These are phyloP conservation scores for Hedychridium roseum DNA, from an alignment of 2,888 invertebrate species.

Conservation along the genomic window DNA sequence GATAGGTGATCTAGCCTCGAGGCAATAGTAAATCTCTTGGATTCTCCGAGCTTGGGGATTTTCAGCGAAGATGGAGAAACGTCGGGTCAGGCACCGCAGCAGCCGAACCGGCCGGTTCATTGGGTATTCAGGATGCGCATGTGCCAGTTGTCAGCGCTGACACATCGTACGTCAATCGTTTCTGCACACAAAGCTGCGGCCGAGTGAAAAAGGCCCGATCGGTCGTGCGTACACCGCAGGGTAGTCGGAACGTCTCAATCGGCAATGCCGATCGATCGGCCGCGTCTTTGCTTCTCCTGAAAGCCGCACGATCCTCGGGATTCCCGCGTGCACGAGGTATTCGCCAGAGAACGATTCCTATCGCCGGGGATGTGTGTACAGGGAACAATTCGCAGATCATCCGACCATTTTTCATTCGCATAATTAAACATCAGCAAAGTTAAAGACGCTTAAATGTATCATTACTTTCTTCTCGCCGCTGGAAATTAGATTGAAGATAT, in stretches of 20 bases:
- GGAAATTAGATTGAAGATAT: no score
- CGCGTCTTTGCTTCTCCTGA: no score
- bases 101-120: slow-evolving; percentile 48
- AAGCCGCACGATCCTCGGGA: no score
- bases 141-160: slow-evolving; percentile 64
- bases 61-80: slow-evolving; percentile 21
- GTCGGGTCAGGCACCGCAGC: slow-evolving; percentile 12
- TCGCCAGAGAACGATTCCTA: no score
- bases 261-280: slow-evolving; percentile 47
- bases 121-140: slow-evolving; percentile 62
- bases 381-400: no score
- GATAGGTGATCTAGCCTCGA: not conserved
- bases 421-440: no score
- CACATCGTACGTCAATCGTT: slow-evolving; percentile 63
- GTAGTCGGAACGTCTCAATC: slow-evolving; percentile 60
- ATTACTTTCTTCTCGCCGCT: no score
- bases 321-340: no score
- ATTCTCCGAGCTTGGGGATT: slow-evolving; percentile 7
- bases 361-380: no score
- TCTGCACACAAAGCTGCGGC: slow-evolving; percentile 55
- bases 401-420: no score
- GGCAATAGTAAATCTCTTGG: not conserved
- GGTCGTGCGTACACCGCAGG: slow-evolving; percentile 33
- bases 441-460: no score
- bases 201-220: slow-evolving; percentile 43